These are phyloP conservation scores for Heteractis magnifica DNA, from an alignment of 92 coral and sea anemone species.

Conservation along the genomic window DNA sequence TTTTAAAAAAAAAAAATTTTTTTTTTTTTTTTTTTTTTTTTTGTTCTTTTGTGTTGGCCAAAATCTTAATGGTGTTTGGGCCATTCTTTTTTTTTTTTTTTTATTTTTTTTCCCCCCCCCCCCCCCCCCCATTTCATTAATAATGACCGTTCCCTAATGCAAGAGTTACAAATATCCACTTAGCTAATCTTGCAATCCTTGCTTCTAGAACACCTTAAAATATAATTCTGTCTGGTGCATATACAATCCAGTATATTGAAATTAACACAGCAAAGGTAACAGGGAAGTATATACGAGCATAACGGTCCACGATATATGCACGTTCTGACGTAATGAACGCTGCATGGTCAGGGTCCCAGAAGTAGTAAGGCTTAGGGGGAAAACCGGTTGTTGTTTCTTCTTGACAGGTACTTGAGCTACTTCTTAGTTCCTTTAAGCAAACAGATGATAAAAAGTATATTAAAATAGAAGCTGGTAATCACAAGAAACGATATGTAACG, in stretches of 20 bases:
- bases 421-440: conserved; percentile 25
- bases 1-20: too few relatives aligned
- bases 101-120: too few relatives aligned
- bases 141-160: too few relatives aligned
- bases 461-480: too few relatives aligned
- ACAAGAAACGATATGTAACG: not conserved
- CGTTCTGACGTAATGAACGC: conserved; percentile 58
- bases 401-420: conserved; percentile 2
- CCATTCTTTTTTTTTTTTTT: too few relatives aligned
- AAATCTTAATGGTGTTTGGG: too few relatives aligned
- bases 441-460: not conserved
- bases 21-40: too few relatives aligned
- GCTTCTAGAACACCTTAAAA: conserved; percentile 33
- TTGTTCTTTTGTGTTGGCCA: too few relatives aligned
- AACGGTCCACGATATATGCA: conserved; percentile 69
- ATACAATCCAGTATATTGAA: conserved; percentile 82
- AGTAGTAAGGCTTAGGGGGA: conserved; percentile 48
- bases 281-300: conserved; percentile 78
- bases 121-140: too few relatives aligned
- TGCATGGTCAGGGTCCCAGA: conserved; percentile 74
- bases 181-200: not conserved
- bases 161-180: not conserved
- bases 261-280: conserved; percentile 73
- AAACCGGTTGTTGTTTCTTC: conserved; percentile 19
- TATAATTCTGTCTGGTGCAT: conserved; percentile 85